phyloP scores from a whole-genome alignment of 2,888 invertebrate species.

The Endotricha flammealis region DNA sequence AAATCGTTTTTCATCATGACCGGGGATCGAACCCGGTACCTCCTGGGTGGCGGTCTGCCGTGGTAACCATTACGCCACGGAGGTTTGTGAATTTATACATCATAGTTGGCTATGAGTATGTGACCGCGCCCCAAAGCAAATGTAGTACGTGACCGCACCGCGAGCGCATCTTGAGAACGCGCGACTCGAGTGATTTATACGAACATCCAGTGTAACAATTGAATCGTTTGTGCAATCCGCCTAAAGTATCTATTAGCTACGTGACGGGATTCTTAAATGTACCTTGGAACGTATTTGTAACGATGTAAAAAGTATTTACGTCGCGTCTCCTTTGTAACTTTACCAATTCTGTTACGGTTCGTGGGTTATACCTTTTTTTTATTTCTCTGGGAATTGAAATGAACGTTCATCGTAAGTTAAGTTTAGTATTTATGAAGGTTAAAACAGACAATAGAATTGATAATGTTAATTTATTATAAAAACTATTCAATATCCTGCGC shows the following conservation, averaged over 20 bases:
- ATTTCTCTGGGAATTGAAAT: not conserved
- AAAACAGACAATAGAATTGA: too few relatives aligned
- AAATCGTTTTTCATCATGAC: too few relatives aligned
- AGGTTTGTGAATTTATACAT: too few relatives aligned
- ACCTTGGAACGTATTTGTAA: slow-evolving; percentile 19
- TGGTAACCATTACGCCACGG: too few relatives aligned
- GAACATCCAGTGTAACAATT: slow-evolving; percentile 51
- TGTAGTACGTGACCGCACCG: slow-evolving; percentile 6
- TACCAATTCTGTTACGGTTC: not conserved
- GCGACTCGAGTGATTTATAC: slow-evolving; percentile 46
- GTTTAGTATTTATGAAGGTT: too few relatives aligned
- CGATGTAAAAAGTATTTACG: slow-evolving; percentile 35
- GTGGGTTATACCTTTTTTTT: not conserved
- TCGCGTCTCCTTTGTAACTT: slow-evolving; percentile 9
- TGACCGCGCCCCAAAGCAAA: not conserved
- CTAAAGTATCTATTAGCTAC: slow-evolving; percentile 59
- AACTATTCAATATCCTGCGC: too few relatives aligned
- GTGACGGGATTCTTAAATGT: slow-evolving; percentile 33
- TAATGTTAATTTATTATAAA: too few relatives aligned
- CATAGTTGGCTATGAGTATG: too few relatives aligned
- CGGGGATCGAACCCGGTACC: too few relatives aligned
- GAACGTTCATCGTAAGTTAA: too few relatives aligned
- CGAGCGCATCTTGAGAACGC: slow-evolving; percentile 2
- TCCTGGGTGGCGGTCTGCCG: too few relatives aligned
- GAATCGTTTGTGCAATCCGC: slow-evolving; percentile 51